Evolutionary conservation across 1,140 invertebrate species (phyloP).

Genomic region (Drosophila cardini): DNA sequence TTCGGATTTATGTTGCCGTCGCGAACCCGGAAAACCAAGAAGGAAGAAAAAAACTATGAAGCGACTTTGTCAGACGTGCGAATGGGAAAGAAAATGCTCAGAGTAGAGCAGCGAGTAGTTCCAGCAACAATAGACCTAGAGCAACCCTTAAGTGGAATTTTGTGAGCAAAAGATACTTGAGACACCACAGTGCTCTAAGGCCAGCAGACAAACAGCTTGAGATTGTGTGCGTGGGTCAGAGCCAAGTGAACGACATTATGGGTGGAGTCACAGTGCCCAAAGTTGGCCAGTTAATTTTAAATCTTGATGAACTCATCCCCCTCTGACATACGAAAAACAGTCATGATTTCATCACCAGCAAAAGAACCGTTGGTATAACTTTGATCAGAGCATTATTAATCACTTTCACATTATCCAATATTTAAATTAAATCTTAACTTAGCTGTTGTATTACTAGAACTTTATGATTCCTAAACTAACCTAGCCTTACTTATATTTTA

Average conservation of each 20-base stretch:
- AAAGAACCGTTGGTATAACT: neutral
- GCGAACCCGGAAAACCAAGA: conserved; percentile 71
- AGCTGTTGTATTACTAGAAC: conserved; percentile 2
- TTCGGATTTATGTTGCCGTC: conserved; percentile 66
- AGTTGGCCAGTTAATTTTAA: conserved; percentile 11
- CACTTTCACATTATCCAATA: neutral
- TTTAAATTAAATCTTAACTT: neutral
- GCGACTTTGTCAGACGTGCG: conserved; percentile 37
- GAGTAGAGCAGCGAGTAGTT: conserved; percentile 58
- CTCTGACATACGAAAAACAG: neutral
- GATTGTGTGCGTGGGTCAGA: conserved; percentile 26
- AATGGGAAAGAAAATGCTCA: conserved; percentile 44
- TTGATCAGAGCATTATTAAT: neutral
- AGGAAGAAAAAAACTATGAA: conserved; percentile 59
- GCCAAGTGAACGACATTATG: conserved; percentile 57
- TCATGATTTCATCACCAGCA: conserved; percentile 31
- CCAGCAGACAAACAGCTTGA: neutral
- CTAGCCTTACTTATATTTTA: neutral
- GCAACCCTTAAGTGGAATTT: conserved; percentile 65
- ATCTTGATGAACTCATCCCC: conserved; percentile 1
- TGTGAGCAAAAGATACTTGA: conserved; percentile 59
- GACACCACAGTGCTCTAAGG: conserved; percentile 38
- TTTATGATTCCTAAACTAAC: neutral
- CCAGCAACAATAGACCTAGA: conserved; percentile 73
- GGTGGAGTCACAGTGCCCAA: conserved; percentile 42